Evolutionary conservation across 2,888 invertebrate genomes (phyloP), one percentile per base, ranked within the genome.

Genomic region (Cosmorhoe ocellata): DNA sequence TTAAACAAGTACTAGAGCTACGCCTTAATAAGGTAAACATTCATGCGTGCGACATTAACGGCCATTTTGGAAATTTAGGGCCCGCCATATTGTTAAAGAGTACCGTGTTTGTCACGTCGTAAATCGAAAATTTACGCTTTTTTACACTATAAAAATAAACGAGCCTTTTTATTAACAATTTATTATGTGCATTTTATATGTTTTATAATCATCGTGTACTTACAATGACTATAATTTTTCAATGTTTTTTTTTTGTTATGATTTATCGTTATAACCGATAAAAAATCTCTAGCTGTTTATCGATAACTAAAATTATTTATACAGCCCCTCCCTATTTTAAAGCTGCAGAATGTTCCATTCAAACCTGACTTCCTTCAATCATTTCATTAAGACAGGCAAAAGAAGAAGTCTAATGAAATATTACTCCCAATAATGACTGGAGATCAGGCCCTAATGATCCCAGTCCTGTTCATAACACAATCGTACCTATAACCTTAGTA

Each of bases 41-140:
- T 71, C 66, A 59, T 59, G 56, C 59, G 63, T 56, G 59, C 63
- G 77, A 80, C 79, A 54, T 81, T 81, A 72, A 81, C 74, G 74
- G 63, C 64, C 76, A 71, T 79, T 73, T 81, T 75, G 63, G 54
- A 72, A 74, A 81, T 83, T 82, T 81, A 81, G 70, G 54, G 67
- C 69, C 71, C 58, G 71, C 67, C 69, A 73, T 74, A 69, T 71
- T 76, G 74, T 79, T 70, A 71, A 67, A 67, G 63, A 63, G 71
- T 67, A 64, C 61, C 66, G 63, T 73, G 71, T 75, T 84, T 81
- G 81, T 84, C 84, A 84, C 84, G 59, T 82, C 79, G 75, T 85
- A 79, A 83, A 81, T 78, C 61, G 64, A 63, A 68, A 69, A 73
- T 76, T 74, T 78, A 79, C 72, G 67, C 66, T 71, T 74, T 50